Evolutionary conservation across 2,888 invertebrate species (phyloP), one percentile per base, ranked within the genome.

Genomic region (Morpho helenor): DNA sequence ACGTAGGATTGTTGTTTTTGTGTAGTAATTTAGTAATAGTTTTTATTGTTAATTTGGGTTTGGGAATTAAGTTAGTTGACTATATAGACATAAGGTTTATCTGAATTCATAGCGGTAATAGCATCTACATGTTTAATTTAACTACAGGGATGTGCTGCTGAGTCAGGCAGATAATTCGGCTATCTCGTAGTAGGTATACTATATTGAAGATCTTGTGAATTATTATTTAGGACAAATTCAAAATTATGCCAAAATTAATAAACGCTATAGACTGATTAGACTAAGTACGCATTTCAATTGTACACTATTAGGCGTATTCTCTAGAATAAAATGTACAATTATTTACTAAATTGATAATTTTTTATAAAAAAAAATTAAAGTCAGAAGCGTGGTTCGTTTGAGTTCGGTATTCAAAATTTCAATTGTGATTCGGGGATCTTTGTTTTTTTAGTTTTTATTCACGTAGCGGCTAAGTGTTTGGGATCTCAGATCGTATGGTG

Each of bases 211-310:
- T 70, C 69, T 70, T 73, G 68, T 74, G 79, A 80, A 83, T 82
- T 84, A 31, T 84, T 81, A 81, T 83, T 78, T 76, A 71, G 66
- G 68, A 70, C 61, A 68, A 78, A 75, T 75, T 73, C 73, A 75
- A 76, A 76, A 74, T 73, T 73, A 82, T 84, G 84, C 84, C 86
- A 87, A 89, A 88, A 85, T 80, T 88, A 86, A 89, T 87, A 87
- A 87, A 82, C 90, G 87, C 88, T 89, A 89, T 90, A 90, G 90
- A 90, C 90, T 90, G 90, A 90, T 84, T 90, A 89, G 90, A 86
- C 78, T 90, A 90, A 90, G 90, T 74, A 79, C 82, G 84, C 87
- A 80, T 85, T 86, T 81, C 76, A 78, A 80, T 82, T 85, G 87
- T 88, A 89, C 86, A 90, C 89, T 90, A 85, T 89, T 90, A 89